Conservation (phyloP, 2,113 vertebrate species). For the Trichechus manatus region DNA sequence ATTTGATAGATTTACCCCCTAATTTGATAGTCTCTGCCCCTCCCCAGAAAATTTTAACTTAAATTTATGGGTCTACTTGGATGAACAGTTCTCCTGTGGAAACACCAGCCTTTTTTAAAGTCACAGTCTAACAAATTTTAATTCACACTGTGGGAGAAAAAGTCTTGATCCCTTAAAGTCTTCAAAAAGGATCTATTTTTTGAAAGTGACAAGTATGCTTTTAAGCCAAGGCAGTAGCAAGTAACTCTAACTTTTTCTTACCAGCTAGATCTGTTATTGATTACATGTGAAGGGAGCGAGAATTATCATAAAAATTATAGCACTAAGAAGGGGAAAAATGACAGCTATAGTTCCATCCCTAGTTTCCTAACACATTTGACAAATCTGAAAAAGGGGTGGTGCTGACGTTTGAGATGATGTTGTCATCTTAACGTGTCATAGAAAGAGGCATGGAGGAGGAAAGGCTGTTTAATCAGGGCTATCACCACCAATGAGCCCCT, state of each 20-base stretch:
- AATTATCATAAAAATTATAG: not conserved
- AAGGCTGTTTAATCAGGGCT: not conserved
- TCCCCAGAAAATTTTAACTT: slow-evolving; percentile 28
- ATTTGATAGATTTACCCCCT: not conserved
- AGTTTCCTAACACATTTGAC: not conserved
- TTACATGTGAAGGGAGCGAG: not conserved
- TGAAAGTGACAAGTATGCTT: not conserved
- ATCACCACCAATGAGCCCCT: not conserved
- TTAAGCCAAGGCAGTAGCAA: not conserved
- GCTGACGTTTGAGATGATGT: not conserved
- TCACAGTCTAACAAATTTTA: not conserved
- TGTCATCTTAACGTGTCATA: not conserved
- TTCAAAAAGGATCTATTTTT: slow-evolving; percentile 33
- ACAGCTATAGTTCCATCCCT: not conserved
- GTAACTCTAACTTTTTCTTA: not conserved
- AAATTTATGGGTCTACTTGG: not conserved
- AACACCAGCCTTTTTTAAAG: not conserved
- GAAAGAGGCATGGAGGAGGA: not conserved
- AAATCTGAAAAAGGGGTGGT: not conserved
- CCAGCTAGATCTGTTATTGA: not conserved
- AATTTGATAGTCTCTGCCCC: not conserved
- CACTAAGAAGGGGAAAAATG: not conserved
- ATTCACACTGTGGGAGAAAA: slow-evolving; percentile 22
- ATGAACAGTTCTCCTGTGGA: not conserved
- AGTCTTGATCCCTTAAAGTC: slow-evolving; percentile 13